Percentiles rank a stretch among this genome's conserved stretches.
phyloP scores from a whole-genome alignment of 2,888 invertebrate species.

The Drosophila eohydei region DNA sequence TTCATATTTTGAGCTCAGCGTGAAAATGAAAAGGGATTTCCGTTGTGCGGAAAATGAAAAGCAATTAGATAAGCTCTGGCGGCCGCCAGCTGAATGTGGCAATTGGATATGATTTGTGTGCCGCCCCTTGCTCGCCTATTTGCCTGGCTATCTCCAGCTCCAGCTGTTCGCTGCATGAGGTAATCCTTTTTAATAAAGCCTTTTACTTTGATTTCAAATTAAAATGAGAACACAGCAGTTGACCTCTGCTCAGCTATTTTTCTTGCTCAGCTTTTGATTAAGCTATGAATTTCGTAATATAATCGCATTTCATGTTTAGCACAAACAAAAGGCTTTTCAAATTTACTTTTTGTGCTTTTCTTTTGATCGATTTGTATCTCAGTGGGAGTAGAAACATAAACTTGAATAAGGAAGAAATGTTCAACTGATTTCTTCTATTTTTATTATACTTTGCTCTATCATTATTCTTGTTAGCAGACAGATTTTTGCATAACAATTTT shows the following conservation, averaged over 20 bases:
- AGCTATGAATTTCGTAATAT: neutral
- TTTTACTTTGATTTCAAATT: constrained; percentile 20
- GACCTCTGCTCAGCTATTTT: neutral
- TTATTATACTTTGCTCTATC: too few species aligned
- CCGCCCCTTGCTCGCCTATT: neutral
- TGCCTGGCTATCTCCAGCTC: constrained; percentile 27
- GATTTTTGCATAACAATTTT: too few species aligned
- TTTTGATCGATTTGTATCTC: neutral
- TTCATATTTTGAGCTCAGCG: constrained; percentile 69
- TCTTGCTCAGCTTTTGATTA: neutral
- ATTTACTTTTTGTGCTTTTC: neutral
- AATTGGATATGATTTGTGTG: constrained; percentile 56
- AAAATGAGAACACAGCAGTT: constrained; percentile 1
- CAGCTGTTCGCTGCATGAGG: neutral
- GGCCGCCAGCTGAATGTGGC: constrained; percentile 51
- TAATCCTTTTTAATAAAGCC: neutral
- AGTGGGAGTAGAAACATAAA: neutral
- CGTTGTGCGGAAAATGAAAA: constrained; percentile 54
- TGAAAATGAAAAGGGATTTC: constrained; percentile 65
- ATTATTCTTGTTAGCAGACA: too few species aligned
- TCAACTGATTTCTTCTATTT: too few species aligned
- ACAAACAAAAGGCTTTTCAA: neutral
- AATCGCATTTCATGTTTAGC: neutral
- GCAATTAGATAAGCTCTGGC: constrained; percentile 72
- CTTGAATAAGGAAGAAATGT: too few species aligned